Conservation (phyloP, 1,140 invertebrate genomes). For the Papilio polyxenes region DNA sequence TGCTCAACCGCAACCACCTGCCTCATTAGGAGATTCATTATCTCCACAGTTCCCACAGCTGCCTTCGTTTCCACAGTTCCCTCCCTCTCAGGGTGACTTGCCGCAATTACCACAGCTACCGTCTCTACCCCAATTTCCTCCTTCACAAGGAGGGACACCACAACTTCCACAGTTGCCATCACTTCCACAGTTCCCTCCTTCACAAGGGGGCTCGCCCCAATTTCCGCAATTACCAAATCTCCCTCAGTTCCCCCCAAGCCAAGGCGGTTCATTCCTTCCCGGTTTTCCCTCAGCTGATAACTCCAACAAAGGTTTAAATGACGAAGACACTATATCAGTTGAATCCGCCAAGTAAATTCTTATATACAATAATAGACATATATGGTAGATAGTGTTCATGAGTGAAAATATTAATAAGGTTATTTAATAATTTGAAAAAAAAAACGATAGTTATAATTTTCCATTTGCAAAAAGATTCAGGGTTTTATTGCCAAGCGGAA, state of each 20-base stretch:
- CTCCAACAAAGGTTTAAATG: slow-evolving; percentile 57
- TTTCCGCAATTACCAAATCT: slow-evolving; percentile 47
- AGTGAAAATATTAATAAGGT: neutral
- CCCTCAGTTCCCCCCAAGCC: slow-evolving; percentile 41
- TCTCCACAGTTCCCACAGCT: slow-evolving; percentile 45
- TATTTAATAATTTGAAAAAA: neutral
- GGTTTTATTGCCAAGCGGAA: neutral
- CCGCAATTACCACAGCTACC: slow-evolving; percentile 45
- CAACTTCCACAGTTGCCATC: slow-evolving; percentile 42
- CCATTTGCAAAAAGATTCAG: neutral
- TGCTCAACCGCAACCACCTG: slow-evolving; percentile 40
- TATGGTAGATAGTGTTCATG: neutral
- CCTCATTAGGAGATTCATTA: slow-evolving; percentile 39
- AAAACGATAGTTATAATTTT: neutral
- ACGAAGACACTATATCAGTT: slow-evolving; percentile 70
- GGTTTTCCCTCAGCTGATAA: slow-evolving; percentile 51
- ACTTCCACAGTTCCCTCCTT: slow-evolving; percentile 41
- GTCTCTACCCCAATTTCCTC: slow-evolving; percentile 39
- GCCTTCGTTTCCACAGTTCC: slow-evolving; percentile 41
- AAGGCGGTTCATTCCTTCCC: slow-evolving; percentile 29
- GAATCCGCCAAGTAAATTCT: slow-evolving; percentile 59
- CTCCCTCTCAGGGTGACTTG: slow-evolving; percentile 39
- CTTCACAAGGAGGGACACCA: slow-evolving; percentile 8
- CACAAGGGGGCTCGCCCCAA: slow-evolving; percentile 43
- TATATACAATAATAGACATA: neutral